Evolutionary conservation across 2,113 vertebrate species (phyloP), one percentile per base, ranked within the genome.

Genomic region (Microcebus murinus): DNA sequence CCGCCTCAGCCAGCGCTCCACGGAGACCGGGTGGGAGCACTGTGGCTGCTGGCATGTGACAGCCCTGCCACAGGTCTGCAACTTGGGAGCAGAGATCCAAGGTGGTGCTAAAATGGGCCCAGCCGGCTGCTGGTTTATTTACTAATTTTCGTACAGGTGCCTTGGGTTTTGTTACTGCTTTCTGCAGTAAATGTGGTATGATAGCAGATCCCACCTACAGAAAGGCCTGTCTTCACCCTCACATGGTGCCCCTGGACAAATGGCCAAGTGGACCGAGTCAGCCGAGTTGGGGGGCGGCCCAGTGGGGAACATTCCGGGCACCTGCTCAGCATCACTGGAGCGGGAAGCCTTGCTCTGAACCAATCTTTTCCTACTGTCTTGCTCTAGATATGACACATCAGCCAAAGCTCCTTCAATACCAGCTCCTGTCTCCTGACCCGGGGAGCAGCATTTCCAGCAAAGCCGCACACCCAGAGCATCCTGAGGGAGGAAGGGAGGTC

Each of bases 221-320:
- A 79, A 77, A 79, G 39, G 31, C 50, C 29, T 17, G 15, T 29
- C 25, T 39, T 73, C 18, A 67, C 34, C 39, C 18, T 85, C 17
- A 39, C 9, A 4, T 2, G 48, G 29, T 55, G 13, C 39, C 59
- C 59, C 77, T 9, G 4, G 4, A 27, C 27, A 17, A n/a, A 23
- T 3, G 45, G 57, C 57, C 1, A 0, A 21, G 45, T 11, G 9
- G 68, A 31, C 4, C 71, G 29, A 1, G 5, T 8, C 14, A 13
- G n/a, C 4, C 71, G 29, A 1, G 5, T 8, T 11, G 17, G 7
- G 21, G 27, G 29, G 48, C 42, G 42, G 31, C 1, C 27, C 18
- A 0, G 0, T 1, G 6, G 13, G 27, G 73, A 84, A 20, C 8
- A 17, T 23, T 68, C 48, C 1, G 12, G 67, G 48, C 14, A 6